Evolutionary conservation across 2,113 vertebrate genomes (phyloP), one percentile per base, ranked within the genome.

Genomic region (Bostrychus sinensis): DNA sequence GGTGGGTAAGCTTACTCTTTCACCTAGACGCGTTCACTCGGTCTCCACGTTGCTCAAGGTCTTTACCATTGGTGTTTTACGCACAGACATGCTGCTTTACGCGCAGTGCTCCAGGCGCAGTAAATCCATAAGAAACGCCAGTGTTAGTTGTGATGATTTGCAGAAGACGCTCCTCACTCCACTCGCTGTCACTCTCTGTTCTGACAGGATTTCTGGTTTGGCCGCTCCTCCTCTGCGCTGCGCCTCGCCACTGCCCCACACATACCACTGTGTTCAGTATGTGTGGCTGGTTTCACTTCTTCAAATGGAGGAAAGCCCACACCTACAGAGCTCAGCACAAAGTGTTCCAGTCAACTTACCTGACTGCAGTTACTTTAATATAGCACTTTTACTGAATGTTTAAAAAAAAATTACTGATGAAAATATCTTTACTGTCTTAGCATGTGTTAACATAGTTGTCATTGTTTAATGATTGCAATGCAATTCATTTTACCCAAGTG

Each of bases 151-250:
- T 9, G 5, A 14, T 17, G 19, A 1, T 26, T 11, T 20, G 9
- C 19, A 11, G 9, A 4, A 13, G 66, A 77, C 68, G 61, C 54
- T 62, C 22, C 20, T 32, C 23, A 64, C 25, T 58, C 54, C 60
- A 23, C 59, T 37, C 69, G 70, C 19, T 63, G 45, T 63, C 50
- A 70, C 60, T 37, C 39, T 50, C 62, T 7, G 12, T 34, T 72
- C 51, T 83, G 86, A 78, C 74, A 70, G 65, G 57, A 42, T 37
- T 16, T 70, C 32, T 53, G 37, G 41, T 26, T 16, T 17, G n/a
- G 30, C 36, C 59, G 78, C 88, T 86, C 88, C 88, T 88, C 88
- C 88, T 86, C 72, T 58, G 41, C 30, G 0, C 3, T 7, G 28
- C 48, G 12, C 23, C 13, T 11, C 66, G 42, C 65, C 58, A 56